Conservation (phyloP, 1,140 invertebrate species). For the Rhizoglyphus robini region DNA sequence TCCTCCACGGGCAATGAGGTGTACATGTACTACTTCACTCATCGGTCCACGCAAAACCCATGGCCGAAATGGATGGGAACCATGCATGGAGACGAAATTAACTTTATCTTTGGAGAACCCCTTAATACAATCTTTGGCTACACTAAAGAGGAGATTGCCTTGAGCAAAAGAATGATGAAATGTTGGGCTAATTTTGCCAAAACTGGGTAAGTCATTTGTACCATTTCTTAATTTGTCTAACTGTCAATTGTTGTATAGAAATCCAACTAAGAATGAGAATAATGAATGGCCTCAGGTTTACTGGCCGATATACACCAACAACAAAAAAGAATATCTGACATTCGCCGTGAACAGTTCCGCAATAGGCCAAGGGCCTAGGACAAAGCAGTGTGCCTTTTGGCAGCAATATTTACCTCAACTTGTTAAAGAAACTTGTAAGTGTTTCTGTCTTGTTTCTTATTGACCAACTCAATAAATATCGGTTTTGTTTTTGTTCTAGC, state of each 20-base stretch:
- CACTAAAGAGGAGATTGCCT: conserved; percentile 56
- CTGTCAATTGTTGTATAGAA: conserved; percentile 34
- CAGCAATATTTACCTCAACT: conserved; percentile 82
- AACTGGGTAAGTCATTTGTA: conserved; percentile 53
- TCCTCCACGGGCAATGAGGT: conserved; percentile 73
- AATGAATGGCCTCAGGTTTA: conserved; percentile 42
- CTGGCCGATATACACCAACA: conserved; percentile 73
- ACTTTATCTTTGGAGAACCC: conserved; percentile 83
- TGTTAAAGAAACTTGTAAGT: conserved; percentile 45
- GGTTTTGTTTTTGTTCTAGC: not conserved
- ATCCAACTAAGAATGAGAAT: conserved; percentile 43
- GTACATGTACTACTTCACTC: conserved; percentile 89
- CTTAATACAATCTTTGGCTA: conserved; percentile 63
- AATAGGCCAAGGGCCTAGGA: conserved; percentile 66
- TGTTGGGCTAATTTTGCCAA: conserved; percentile 94
- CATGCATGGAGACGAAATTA: conserved; percentile 90
- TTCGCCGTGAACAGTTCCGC: conserved; percentile 60
- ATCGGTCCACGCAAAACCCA: conserved; percentile 63
- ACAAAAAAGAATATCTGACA: conserved; percentile 67
- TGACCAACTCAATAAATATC: too few relatives aligned
- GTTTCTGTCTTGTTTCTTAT: too few relatives aligned
- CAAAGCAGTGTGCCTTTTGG: conserved; percentile 91
- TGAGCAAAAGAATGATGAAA: conserved; percentile 73
- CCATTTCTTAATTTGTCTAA: not conserved
- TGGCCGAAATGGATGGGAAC: conserved; percentile 94